phyloP scores from a whole-genome alignment of 2,113 vertebrate genomes.

The Hippocampus abdominalis region DNA sequence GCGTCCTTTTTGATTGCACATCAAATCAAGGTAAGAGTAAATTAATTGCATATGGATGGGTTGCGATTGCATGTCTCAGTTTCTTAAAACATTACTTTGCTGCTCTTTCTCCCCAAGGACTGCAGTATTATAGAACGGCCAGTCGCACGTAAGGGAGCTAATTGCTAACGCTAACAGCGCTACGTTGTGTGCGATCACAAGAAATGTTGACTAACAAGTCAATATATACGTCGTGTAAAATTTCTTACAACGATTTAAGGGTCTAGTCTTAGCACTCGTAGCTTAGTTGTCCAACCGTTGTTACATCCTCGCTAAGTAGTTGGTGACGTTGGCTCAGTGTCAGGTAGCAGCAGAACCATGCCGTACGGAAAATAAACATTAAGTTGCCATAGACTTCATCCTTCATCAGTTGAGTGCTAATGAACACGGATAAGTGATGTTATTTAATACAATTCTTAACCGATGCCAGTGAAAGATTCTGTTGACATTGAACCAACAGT shows the following conservation, averaged over 20 bases:
- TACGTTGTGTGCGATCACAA: not conserved
- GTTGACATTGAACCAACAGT: not conserved
- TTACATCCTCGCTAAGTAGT: constrained; percentile 10
- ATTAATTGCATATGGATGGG: not conserved
- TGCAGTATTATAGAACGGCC: not conserved
- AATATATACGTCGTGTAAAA: no score
- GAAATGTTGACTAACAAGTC: not conserved
- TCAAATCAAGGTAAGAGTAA: constrained; percentile 60
- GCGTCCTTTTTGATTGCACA: constrained; percentile 39
- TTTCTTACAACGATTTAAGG: not conserved
- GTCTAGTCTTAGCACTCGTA: no score
- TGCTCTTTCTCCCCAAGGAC: rapidly evolving
- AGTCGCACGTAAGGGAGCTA: constrained; percentile 11
- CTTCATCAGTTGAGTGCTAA: not conserved
- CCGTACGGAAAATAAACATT: constrained; percentile 50
- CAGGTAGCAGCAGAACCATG: not conserved
- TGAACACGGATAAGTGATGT: not conserved
- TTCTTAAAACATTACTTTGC: not conserved
- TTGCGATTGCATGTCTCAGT: not conserved
- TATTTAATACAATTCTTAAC: not conserved
- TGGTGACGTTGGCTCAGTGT: constrained; percentile 14
- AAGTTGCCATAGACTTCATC: not conserved
- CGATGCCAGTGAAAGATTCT: not conserved
- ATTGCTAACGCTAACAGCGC: constrained; percentile 30
- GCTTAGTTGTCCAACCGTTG: not conserved